phyloP scores from a whole-genome alignment of 2,888 invertebrate species.

The Erannis defoliaria region DNA sequence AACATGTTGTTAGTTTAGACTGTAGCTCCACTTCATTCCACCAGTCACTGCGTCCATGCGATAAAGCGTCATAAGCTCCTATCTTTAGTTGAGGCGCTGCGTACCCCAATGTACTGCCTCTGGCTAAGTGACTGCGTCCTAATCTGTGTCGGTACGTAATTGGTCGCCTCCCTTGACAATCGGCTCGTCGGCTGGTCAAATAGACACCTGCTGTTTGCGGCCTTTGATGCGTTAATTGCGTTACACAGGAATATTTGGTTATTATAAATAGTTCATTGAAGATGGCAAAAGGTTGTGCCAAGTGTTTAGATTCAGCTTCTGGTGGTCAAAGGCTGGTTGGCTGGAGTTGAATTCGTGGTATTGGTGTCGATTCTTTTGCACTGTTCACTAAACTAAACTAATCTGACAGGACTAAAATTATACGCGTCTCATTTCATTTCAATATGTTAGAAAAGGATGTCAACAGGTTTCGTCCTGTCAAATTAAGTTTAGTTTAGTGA shows the following conservation, averaged over 20 bases:
- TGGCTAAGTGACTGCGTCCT: conserved; percentile 10
- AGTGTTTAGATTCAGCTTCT: not conserved
- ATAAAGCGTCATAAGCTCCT: conserved; percentile 15
- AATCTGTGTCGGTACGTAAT: conserved; percentile 34
- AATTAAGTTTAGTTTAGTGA: too few relatives aligned
- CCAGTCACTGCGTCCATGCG: not conserved
- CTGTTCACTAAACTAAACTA: too few relatives aligned
- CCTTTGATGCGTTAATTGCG: conserved; percentile 25
- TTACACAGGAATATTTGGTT: conserved; percentile 18
- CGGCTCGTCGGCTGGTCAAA: conserved; percentile 42
- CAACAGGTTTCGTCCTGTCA: too few relatives aligned
- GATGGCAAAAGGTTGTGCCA: not conserved
- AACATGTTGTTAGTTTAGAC: not conserved
- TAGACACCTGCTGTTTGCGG: conserved; percentile 39
- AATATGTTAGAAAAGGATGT: too few relatives aligned
- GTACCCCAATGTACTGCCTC: conserved; percentile 1
- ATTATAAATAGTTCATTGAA: conserved; percentile 20
- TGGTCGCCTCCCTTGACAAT: conserved; percentile 44
- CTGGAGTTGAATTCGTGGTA: not conserved
- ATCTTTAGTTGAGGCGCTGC: conserved; percentile 6
- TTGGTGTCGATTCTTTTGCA: too few relatives aligned
- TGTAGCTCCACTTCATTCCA: not conserved
- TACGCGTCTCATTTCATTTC: too few relatives aligned
- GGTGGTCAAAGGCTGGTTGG: not conserved
- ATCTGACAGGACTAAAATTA: too few relatives aligned